A percentile compares a stretch with the other conserved stretches of the same genome.
Conservation (phyloP, 2,888 invertebrate genomes). For the Leucoma salicis region DNA sequence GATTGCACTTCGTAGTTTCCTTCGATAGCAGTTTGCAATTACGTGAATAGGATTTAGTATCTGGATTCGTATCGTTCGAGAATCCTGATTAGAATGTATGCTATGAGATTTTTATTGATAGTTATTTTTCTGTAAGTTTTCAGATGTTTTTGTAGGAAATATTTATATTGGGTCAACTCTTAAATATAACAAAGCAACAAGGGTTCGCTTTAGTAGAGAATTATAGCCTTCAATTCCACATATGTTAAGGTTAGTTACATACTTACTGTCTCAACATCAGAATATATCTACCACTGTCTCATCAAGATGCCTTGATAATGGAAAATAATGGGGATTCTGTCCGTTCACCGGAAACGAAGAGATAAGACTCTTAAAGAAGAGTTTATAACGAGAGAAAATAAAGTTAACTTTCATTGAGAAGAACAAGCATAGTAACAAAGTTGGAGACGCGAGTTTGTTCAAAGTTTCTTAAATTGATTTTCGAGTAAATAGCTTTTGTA, state of each 20-base stretch:
- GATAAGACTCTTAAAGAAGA: slow-evolving; percentile 64
- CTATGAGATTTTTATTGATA: too few relatives aligned
- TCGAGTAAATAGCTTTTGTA: slow-evolving; percentile 44
- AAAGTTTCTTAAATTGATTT: slow-evolving; percentile 61
- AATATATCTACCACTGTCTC: slow-evolving; percentile 46
- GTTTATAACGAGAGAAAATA: slow-evolving; percentile 61
- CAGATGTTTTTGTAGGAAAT: too few relatives aligned
- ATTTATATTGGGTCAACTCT: too few relatives aligned
- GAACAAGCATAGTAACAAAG: slow-evolving; percentile 51
- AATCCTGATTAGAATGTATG: too few relatives aligned
- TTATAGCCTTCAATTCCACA: slow-evolving; percentile 2
- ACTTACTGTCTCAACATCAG: slow-evolving; percentile 28
- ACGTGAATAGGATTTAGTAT: slow-evolving; percentile 1
- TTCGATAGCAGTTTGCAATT: slow-evolving; percentile 23
- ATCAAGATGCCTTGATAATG: slow-evolving; percentile 65
- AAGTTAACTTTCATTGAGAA: slow-evolving; percentile 65
- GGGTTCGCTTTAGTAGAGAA: background rate
- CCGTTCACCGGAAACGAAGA: slow-evolving; percentile 56
- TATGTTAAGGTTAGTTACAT: slow-evolving; percentile 31
- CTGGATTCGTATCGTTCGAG: too few relatives aligned
- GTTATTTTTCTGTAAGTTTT: too few relatives aligned
- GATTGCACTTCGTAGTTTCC: slow-evolving; percentile 17
- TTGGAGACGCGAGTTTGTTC: slow-evolving; percentile 42
- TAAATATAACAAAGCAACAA: too few relatives aligned
- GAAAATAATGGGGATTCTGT: slow-evolving; percentile 67